Evolutionary conservation across 2,113 vertebrate species (phyloP).

Genomic region (Corythornis madagascariensis): DNA sequence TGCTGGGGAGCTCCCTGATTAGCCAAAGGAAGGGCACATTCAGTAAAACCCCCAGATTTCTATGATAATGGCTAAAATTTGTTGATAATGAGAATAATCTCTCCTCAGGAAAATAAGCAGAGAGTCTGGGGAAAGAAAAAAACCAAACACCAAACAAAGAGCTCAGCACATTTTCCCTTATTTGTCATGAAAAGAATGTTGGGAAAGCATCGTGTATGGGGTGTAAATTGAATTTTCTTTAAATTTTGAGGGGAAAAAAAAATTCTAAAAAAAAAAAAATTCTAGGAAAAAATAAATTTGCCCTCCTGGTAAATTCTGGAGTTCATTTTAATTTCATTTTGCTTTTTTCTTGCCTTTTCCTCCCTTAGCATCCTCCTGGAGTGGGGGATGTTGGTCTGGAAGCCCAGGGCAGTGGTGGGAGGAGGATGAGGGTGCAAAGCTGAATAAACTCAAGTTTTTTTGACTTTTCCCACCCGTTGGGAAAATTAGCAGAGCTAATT

Average conservation of each 20-base stretch:
- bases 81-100: slow-evolving; percentile 2
- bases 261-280: too few species aligned
- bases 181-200: background rate
- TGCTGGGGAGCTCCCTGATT: background rate
- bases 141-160: background rate
- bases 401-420: accelerated
- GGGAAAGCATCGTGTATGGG: background rate
- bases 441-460: background rate
- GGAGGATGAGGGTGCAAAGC: background rate
- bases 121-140: background rate
- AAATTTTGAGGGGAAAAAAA: background rate
- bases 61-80: background rate
- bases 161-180: background rate
- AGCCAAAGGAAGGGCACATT: background rate
- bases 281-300: background rate
- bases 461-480: background rate
- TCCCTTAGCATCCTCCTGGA: background rate
- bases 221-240: background rate
- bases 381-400: accelerated
- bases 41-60: background rate
- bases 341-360: background rate
- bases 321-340: accelerated
- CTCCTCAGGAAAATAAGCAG: background rate
- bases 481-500: background rate
- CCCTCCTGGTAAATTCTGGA: background rate